These are phyloP conservation scores for Gallinago jamesoni DNA, from an alignment of 2,113 vertebrate genomes.

Conservation along the genomic window DNA sequence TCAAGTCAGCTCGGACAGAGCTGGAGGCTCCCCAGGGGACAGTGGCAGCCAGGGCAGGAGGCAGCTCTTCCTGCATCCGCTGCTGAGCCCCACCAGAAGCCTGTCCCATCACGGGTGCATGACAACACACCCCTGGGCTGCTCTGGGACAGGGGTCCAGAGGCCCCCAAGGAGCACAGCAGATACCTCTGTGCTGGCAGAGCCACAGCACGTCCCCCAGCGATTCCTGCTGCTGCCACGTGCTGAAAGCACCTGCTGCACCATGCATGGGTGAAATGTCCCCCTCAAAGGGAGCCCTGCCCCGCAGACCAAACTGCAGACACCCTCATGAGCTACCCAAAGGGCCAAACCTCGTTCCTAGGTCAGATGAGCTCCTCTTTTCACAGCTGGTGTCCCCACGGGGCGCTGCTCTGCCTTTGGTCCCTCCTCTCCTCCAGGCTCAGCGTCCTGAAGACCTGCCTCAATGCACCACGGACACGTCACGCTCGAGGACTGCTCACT, in stretches of 20 bases:
- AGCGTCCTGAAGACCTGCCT: not conserved
- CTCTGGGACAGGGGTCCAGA: not conserved
- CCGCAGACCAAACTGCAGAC: not conserved
- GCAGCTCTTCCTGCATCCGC: not conserved
- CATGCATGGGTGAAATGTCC: rapidly evolving
- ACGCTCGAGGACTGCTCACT: not conserved
- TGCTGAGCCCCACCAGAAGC: not conserved
- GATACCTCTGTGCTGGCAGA: not conserved
- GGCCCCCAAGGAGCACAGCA: not conserved
- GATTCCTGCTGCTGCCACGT: rapidly evolving
- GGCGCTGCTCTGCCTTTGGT: not conserved
- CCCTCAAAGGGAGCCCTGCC: rapidly evolving
- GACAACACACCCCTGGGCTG: rapidly evolving
- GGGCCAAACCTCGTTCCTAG: not conserved
- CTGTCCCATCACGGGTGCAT: rapidly evolving
- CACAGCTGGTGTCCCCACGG: not conserved
- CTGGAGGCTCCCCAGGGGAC: not conserved
- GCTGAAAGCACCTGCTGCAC: not conserved
- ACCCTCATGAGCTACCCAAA: not conserved
- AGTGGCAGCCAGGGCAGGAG: not conserved
- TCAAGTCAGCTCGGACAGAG: not conserved
- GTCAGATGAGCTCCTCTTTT: not conserved
- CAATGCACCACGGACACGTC: rapidly evolving
- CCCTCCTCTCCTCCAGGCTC: not conserved
- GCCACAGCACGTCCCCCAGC: rapidly evolving